Percentiles rank a stretch among this genome's conserved stretches.
phyloP scores from a whole-genome alignment of 2,888 invertebrate species.

The Drosophila tripunctata region DNA sequence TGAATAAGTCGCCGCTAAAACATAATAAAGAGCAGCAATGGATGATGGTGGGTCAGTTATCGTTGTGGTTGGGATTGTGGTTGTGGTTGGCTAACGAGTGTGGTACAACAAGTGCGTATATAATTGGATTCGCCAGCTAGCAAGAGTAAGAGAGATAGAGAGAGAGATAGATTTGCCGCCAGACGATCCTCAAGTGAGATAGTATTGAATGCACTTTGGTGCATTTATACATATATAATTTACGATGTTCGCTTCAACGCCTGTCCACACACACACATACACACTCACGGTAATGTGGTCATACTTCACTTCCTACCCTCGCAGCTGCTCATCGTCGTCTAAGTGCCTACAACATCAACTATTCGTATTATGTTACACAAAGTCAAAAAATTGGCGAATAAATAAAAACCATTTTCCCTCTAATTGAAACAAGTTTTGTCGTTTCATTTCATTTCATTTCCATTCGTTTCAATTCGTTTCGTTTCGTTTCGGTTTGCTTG shows the following conservation, averaged over 20 bases:
- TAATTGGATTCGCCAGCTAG: background rate
- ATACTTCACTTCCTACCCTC: background rate
- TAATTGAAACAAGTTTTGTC: conserved; percentile 57
- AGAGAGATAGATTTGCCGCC: background rate
- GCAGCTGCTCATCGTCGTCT: background rate
- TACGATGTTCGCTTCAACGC: conserved; percentile 37
- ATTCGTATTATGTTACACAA: conserved; percentile 1
- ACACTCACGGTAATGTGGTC: conserved; percentile 6
- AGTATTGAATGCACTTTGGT: conserved; percentile 35
- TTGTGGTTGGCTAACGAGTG: conserved; percentile 22
- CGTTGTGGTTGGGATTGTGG: too few species aligned
- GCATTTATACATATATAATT: conserved; percentile 44
- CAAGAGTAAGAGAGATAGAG: background rate
- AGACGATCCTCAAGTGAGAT: conserved; percentile 36
- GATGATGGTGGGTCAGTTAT: conserved; percentile 46
- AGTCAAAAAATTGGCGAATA: conserved; percentile 17
- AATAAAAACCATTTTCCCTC: conserved; percentile 44
- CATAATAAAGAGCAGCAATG: conserved; percentile 25
- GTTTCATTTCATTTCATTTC: conserved; percentile 5
- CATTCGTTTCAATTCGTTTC: conserved; percentile 4
- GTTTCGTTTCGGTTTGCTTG: conserved; percentile 2
- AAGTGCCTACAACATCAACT: too few species aligned
- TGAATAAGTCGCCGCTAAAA: conserved; percentile 14
- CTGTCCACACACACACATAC: conserved; percentile 1
- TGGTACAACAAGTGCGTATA: conserved; percentile 19